Conservation (phyloP, 2,113 vertebrate genomes). For the Dipodomys ordii region DNA sequence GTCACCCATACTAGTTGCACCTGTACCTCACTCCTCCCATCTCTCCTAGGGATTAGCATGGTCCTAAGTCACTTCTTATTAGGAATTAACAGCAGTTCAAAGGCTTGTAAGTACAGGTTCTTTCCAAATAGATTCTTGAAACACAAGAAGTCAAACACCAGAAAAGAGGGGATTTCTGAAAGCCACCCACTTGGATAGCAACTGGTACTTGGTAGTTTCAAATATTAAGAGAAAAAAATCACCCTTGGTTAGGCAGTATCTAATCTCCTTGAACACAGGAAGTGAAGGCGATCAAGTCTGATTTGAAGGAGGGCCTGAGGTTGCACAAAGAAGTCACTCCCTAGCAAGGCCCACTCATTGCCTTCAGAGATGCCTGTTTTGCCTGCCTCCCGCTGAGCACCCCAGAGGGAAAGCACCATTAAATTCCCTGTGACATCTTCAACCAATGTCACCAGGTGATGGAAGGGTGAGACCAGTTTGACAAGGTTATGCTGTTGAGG, state of each 20-base stretch:
- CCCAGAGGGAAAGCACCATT: slow-evolving; percentile 71
- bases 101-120: slow-evolving; percentile 75
- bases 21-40: not conserved
- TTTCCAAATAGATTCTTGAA: slow-evolving; percentile 80
- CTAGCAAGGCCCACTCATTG: slow-evolving; percentile 66
- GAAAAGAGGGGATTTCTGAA: slow-evolving; percentile 80
- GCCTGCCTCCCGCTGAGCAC: slow-evolving; percentile 62
- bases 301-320: slow-evolving; percentile 68
- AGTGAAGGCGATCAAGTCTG: slow-evolving; percentile 70
- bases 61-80: slow-evolving; percentile 75
- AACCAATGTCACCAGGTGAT: slow-evolving; percentile 61
- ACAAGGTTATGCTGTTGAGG: not conserved
- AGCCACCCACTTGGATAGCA: slow-evolving; percentile 79
- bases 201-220: slow-evolving; percentile 73
- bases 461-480: not conserved
- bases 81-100: slow-evolving; percentile 68
- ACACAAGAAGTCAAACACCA: slow-evolving; percentile 70
- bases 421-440: slow-evolving; percentile 67
- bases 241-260: slow-evolving; percentile 71
- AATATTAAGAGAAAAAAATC: slow-evolving; percentile 75
- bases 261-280: slow-evolving; percentile 80
- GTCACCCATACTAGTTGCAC: not conserved
- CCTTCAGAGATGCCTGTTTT: slow-evolving; percentile 27
- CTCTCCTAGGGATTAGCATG: slow-evolving; percentile 16
- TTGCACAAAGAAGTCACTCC: slow-evolving; percentile 67